Base-by-base conservation (phyloP, 1,140 invertebrate genomes). In the Lerema accius region DNA sequence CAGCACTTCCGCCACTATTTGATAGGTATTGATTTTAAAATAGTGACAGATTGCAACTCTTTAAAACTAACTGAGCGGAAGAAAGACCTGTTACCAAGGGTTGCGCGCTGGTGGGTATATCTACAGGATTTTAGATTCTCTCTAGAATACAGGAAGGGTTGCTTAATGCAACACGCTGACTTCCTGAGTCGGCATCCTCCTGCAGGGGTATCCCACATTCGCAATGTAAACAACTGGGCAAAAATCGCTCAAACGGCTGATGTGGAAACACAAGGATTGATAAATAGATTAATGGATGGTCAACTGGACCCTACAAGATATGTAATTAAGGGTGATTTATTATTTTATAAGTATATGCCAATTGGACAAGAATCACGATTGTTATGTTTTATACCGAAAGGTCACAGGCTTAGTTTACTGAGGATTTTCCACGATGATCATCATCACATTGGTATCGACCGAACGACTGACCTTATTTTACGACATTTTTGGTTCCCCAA, bases 141-240 rank as follows among this genome's bases (percentile, higher is more conserved):
- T 5, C 71, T 92, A 14, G 69, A 78, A 35, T 86, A 92, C 66
- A 51, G 85, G 43, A 48, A 73, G 64, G 74, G 82, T 32, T 32
- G 28, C 9, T 9, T 32, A 6, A 23, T 19, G 19, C 17, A 17
- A 5, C 46, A 49, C 7, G 46, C 63, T 0, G 63, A 65, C 13
- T 45, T 15, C 11, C 13, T 65, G 4, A 56, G 62, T 16, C 16
- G 51, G 0, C 5, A 56, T 15, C 62, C 50, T 16, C 23, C 28
- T 35, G n/a, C n/a, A 37, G n/a, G 23, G 23, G 23, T 23, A 23
- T 23, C 23, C 23, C 23, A 53, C 3, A 40, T 65, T 42, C 14
- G 7, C 0, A 56, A 26, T 6, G 51, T 53, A 6, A 35, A 17
- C 6, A 65, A 66, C 16, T 66, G 58, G 42, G 64, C 64, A 13